These are phyloP conservation scores for Mormyrus lacerda DNA, from an alignment of 2,113 vertebrate genomes.

Conservation along the genomic window DNA sequence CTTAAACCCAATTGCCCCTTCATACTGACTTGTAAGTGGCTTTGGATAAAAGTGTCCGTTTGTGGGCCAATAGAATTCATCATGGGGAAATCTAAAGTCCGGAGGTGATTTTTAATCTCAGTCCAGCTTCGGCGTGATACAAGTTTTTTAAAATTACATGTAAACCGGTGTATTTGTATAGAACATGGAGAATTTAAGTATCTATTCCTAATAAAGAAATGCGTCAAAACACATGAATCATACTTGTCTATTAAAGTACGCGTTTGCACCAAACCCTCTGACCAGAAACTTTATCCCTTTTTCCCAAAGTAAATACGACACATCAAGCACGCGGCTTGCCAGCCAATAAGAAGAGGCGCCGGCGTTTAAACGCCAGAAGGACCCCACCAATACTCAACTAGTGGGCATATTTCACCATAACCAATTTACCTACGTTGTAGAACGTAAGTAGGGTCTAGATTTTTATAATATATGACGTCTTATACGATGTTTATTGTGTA, in stretches of 20 bases:
- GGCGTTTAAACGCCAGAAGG: conserved; percentile 11
- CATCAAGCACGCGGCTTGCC: background rate
- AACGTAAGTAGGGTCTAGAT: no score
- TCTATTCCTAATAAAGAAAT: background rate
- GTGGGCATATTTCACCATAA: background rate
- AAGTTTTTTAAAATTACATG: background rate
- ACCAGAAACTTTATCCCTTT: background rate
- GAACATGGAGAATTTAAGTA: background rate
- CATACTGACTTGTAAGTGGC: background rate
- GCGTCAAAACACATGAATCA: background rate
- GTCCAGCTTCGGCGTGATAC: background rate
- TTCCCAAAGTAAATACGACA: background rate
- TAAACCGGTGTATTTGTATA: background rate
- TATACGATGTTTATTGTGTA: background rate
- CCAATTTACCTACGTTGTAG: background rate
- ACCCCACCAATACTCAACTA: background rate
- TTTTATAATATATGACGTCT: background rate
- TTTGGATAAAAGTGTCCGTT: background rate
- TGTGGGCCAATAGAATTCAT: background rate
- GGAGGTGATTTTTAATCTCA: background rate
- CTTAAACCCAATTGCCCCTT: background rate
- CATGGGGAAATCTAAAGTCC: no score
- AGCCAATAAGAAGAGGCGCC: conserved; percentile 6
- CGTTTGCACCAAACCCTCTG: background rate
- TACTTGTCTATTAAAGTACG: background rate